These are phyloP conservation scores for Thunnus maccoyii DNA, from an alignment of 2,113 vertebrate genomes.

Conservation along the genomic window DNA sequence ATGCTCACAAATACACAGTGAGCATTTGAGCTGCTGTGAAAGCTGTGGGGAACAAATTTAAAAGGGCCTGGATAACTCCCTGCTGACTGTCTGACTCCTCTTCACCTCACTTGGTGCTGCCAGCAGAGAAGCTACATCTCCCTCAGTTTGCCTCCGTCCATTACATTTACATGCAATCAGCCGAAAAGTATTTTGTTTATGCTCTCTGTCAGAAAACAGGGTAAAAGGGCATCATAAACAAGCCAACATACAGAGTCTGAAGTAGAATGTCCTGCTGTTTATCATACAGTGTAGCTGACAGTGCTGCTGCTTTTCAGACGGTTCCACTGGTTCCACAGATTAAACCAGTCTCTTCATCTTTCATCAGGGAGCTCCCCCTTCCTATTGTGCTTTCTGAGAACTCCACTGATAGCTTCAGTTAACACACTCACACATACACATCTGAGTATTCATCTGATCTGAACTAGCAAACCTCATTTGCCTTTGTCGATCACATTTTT, in stretches of 20 bases:
- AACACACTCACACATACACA: background rate
- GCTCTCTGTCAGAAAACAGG: slow-evolving; percentile 24
- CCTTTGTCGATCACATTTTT: too few species aligned
- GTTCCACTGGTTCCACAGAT: background rate
- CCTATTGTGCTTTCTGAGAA: background rate
- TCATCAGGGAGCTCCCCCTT: background rate
- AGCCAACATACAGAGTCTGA: background rate
- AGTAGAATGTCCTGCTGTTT: background rate
- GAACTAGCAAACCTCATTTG: too few species aligned
- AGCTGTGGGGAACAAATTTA: background rate
- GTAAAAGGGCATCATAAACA: slow-evolving; percentile 16
- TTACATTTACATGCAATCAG: slow-evolving; percentile 34
- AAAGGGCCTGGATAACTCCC: background rate
- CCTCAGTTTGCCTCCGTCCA: slow-evolving; percentile 2
- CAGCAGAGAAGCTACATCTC: background rate
- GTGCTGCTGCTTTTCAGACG: background rate
- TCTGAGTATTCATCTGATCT: background rate
- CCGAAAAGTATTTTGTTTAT: slow-evolving; percentile 14
- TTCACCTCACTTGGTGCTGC: slow-evolving; percentile 1
- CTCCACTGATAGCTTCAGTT: background rate
- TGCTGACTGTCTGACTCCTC: slow-evolving; percentile 26
- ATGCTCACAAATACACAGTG: slow-evolving; percentile 14
- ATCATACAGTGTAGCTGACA: background rate
- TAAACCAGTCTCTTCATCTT: background rate
- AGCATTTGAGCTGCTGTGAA: slow-evolving; percentile 6